These are phyloP conservation scores for Decapterus maruadsi DNA, from an alignment of 2,797 vertebrate genomes.

Conservation along the genomic window DNA sequence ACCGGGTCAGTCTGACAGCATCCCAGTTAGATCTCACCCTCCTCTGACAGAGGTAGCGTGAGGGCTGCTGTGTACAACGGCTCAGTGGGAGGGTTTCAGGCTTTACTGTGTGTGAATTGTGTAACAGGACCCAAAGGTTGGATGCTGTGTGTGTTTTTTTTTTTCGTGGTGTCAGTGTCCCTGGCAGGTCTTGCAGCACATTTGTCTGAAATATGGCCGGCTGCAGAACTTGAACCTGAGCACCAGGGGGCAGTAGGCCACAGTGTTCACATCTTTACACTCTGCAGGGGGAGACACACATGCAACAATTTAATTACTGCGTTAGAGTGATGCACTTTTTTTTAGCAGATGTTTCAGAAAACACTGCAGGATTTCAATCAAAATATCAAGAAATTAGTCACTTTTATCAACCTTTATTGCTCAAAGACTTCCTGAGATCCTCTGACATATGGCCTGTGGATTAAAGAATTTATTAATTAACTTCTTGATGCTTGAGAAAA, in stretches of 20 bases:
- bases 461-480: conserved; percentile 23
- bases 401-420: conserved; percentile 21
- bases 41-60: conserved; percentile 41
- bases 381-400: conserved; percentile 20
- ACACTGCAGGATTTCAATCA: conserved; percentile 16
- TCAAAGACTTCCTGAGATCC: conserved; percentile 33
- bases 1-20: conserved; percentile 44
- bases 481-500: conserved; percentile 16
- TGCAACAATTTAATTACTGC: not conserved
- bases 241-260: conserved; percentile 99
- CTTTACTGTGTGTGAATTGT: conserved; percentile 40
- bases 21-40: conserved; percentile 38
- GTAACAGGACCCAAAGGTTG: conserved; percentile 44
- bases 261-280: conserved; percentile 99
- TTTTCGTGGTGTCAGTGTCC: conserved; percentile 86
- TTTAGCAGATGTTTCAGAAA: conserved; percentile 10
- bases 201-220: conserved; percentile 98
- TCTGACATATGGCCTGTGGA: conserved; percentile 32
- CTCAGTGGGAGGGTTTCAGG: conserved; percentile 64
- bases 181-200: conserved; percentile 99
- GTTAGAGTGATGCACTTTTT: not conserved
- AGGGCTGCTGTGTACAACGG: conserved; percentile 60
- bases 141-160: conserved; percentile 30
- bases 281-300: conserved; percentile 78
- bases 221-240: conserved; percentile 99